Percentiles rank a stretch among this genome's conserved stretches.
phyloP scores from a whole-genome alignment of 2,113 vertebrate genomes.

The Pteruthius melanotis region DNA sequence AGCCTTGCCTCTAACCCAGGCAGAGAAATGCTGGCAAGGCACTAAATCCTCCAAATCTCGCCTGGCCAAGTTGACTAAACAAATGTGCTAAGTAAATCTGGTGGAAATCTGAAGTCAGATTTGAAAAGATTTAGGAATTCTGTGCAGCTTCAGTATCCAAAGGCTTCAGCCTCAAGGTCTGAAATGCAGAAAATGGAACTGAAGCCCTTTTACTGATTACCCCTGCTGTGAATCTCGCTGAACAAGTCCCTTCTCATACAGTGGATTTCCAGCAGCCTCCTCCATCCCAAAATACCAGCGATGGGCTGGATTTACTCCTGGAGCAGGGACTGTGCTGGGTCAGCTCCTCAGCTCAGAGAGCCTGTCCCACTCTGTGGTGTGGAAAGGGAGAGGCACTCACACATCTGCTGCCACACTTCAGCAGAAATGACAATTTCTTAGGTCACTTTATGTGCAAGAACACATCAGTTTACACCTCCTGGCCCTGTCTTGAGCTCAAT shows the following conservation, averaged over 20 bases:
- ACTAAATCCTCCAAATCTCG: constrained; percentile 58
- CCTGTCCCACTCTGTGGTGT: not conserved
- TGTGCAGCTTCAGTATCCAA: not conserved
- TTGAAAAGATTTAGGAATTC: not conserved
- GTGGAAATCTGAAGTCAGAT: not conserved
- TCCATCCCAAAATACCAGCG: not conserved
- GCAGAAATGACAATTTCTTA: not conserved
- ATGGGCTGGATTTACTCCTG: not conserved
- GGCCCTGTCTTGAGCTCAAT: not conserved
- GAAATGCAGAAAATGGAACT: not conserved
- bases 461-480: not conserved
- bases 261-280: not conserved
- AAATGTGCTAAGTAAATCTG: constrained; percentile 25
- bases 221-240: not conserved
- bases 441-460: not conserved
- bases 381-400: not conserved
- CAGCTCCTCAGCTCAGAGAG: not conserved
- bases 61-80: constrained; percentile 47
- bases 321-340: not conserved
- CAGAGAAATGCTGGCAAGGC: constrained; percentile 25
- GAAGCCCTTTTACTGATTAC: not conserved
- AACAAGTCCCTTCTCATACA: not conserved
- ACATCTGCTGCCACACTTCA: not conserved
- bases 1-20: not conserved
- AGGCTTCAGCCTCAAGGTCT: not conserved